These are phyloP conservation scores for Dufourea novaeangliae DNA, from an alignment of 1,140 invertebrate species.

Conservation along the genomic window DNA sequence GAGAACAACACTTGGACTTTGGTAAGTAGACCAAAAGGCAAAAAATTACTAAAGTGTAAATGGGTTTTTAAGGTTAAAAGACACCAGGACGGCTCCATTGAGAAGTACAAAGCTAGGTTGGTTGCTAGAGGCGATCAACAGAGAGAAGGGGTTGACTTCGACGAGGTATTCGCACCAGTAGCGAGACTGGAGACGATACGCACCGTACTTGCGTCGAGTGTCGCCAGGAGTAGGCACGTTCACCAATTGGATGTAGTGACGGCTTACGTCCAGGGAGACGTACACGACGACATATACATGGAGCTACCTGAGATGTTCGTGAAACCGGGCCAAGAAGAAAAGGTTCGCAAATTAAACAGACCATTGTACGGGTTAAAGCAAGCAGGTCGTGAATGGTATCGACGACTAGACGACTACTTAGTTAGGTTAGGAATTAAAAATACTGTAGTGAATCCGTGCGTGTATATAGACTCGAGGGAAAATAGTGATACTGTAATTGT, in stretches of 20 bases:
- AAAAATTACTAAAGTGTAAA: conserved; percentile 63
- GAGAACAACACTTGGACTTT: conserved; percentile 3
- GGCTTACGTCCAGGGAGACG: background rate
- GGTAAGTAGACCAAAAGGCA: conserved; percentile 11
- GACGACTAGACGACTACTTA: too few relatives aligned
- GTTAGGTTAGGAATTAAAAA: too few relatives aligned
- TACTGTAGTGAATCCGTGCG: too few relatives aligned
- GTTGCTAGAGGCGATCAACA: conserved; percentile 71
- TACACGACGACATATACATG: background rate
- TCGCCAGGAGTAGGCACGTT: background rate
- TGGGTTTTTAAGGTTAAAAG: conserved; percentile 71
- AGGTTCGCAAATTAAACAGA: too few relatives aligned
- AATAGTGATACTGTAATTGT: too few relatives aligned
- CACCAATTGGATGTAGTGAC: conserved; percentile 21
- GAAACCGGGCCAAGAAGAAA: too few relatives aligned
- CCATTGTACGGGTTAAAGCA: too few relatives aligned
- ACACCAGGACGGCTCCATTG: conserved; percentile 56
- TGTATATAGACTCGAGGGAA: too few relatives aligned
- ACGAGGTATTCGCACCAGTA: background rate
- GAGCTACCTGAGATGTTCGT: too few relatives aligned
- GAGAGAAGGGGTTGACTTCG: conserved; percentile 63
- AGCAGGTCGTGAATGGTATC: too few relatives aligned
- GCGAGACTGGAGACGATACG: background rate
- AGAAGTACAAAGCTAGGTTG: conserved; percentile 74
- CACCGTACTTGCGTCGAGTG: too few relatives aligned